These are phyloP conservation scores for Centroberyx gerrardi DNA, from an alignment of 2,797 vertebrate genomes.

Conservation along the genomic window DNA sequence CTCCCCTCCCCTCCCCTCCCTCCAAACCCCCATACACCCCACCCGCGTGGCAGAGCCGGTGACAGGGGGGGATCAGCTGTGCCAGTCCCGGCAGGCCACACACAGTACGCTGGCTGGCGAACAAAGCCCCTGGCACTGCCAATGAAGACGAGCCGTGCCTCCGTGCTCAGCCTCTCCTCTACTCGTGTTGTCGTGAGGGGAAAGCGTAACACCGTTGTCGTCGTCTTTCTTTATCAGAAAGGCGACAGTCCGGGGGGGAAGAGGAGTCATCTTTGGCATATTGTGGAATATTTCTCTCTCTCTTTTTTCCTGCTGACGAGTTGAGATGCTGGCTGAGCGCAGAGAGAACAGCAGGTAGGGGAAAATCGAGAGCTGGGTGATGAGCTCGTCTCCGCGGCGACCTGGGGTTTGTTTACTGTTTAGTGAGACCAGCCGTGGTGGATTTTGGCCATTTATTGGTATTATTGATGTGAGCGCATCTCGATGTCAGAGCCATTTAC, in stretches of 20 bases:
- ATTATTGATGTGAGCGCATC: slow-evolving; percentile 37
- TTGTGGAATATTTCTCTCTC: slow-evolving; percentile 45
- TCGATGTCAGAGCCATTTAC: not conserved
- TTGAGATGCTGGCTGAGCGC: slow-evolving; percentile 85
- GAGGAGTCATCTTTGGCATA: not conserved
- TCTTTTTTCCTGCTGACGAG: slow-evolving; percentile 50
- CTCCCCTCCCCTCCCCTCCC: slow-evolving; percentile 23
- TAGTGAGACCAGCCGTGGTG: slow-evolving; percentile 30
- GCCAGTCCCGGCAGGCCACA: slow-evolving; percentile 84
- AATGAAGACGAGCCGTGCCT: slow-evolving; percentile 71
- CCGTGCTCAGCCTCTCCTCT: slow-evolving; percentile 58
- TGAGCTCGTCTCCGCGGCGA: slow-evolving; percentile 76
- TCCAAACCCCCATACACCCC: slow-evolving; percentile 66
- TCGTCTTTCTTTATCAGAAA: slow-evolving; percentile 18
- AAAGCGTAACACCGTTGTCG: slow-evolving; percentile 54
- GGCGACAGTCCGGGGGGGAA: slow-evolving; percentile 5
- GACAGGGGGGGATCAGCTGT: slow-evolving; percentile 85
- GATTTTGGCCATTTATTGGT: slow-evolving; percentile 33
- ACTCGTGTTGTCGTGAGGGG: slow-evolving; percentile 44
- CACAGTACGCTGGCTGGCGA: slow-evolving; percentile 69
- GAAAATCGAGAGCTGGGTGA: slow-evolving; percentile 61
- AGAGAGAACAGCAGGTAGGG: slow-evolving; percentile 86
- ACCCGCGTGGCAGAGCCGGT: slow-evolving; percentile 69
- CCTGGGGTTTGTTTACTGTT: slow-evolving; percentile 76
- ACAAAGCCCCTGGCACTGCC: slow-evolving; percentile 82